Base-by-base conservation (phyloP, 2,888 invertebrate species). In the Argynnis bischoffii region DNA sequence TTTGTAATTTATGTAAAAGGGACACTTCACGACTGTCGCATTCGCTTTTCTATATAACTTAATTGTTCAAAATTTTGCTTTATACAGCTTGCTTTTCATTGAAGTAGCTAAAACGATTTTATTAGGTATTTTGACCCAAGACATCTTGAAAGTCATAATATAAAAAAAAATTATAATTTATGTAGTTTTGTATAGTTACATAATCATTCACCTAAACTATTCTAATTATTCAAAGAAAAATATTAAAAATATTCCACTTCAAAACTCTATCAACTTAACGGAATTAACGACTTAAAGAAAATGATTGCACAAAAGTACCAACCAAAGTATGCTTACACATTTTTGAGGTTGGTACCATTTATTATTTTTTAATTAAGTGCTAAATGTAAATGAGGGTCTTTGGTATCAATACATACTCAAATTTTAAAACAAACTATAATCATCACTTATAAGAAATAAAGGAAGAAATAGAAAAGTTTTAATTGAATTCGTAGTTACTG, bases 1-100 rank as follows among this genome's bases (percentile, higher is more conserved):
- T 47, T 47, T 21, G 57, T 21, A 57, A 57, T 57, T 57, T 57
- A 57, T 57, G 47, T 57, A 57, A 57, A 57, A 57, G 57, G 14
- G 21, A 47, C 57, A 57, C 57, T 57, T 57, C 47, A 47, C 46
- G 21, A 57, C 57, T 21, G 18, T 21, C 57, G 46, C 57, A 47
- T 57, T 57, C 47, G 46, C 21, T 18, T 57, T 57, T 57, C 47
- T 21, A 57, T 21, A 21, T 57, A 21, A 57, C 21, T 46, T 57
- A 57, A 57, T 57, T 47, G 47, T 57, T 47, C 57, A 47, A 21
- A 57, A 57, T 47, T 15, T 47, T 46, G 46, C 18, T 57, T 47
- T 21, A 57, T 57, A 8, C 21, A 57, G 15, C 47, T 57, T 57
- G 57, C 15, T 57, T 46, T 46, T 57, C 21, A 57, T 21, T 57